phyloP scores from a whole-genome alignment of 2,797 vertebrate genomes.

The Chelon auratus region DNA sequence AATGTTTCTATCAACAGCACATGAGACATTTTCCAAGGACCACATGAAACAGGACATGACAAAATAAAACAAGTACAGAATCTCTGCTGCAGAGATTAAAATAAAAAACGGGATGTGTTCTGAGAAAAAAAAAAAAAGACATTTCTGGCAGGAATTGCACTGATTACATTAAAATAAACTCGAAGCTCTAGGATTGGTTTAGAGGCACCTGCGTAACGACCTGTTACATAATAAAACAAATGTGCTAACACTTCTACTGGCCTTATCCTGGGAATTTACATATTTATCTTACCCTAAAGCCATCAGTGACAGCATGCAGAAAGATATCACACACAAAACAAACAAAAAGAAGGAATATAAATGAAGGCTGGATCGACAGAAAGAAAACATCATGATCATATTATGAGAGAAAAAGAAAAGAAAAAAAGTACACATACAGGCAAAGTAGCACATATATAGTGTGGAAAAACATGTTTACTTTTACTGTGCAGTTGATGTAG shows the following conservation, averaged over 20 bases:
- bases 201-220: constrained; percentile 41
- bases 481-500: constrained; percentile 87
- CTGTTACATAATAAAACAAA: constrained; percentile 52
- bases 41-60: constrained; percentile 43
- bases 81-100: constrained; percentile 39
- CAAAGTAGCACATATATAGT: constrained; percentile 13
- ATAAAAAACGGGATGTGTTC: constrained; percentile 40
- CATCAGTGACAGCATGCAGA: constrained; percentile 90
- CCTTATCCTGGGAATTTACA: constrained; percentile 82
- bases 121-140: constrained; percentile 19
- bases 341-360: constrained; percentile 67
- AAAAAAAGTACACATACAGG: constrained; percentile 49
- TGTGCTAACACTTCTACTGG: constrained; percentile 55
- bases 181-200: constrained; percentile 42
- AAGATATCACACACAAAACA: constrained; percentile 76
- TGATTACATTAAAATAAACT: constrained; percentile 42
- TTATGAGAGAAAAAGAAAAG: constrained; percentile 52
- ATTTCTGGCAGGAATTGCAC: constrained; percentile 25
- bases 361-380: constrained; percentile 69
- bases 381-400: constrained; percentile 58
- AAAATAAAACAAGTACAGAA: constrained; percentile 40
- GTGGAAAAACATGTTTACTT: constrained; percentile 84
- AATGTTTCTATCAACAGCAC: constrained; percentile 9
- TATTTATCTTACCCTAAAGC: constrained; percentile 87
- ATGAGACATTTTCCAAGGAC: constrained; percentile 24